Base-by-base conservation (phyloP, 2,797 vertebrate species). In the Novumbra hubbsi region DNA sequence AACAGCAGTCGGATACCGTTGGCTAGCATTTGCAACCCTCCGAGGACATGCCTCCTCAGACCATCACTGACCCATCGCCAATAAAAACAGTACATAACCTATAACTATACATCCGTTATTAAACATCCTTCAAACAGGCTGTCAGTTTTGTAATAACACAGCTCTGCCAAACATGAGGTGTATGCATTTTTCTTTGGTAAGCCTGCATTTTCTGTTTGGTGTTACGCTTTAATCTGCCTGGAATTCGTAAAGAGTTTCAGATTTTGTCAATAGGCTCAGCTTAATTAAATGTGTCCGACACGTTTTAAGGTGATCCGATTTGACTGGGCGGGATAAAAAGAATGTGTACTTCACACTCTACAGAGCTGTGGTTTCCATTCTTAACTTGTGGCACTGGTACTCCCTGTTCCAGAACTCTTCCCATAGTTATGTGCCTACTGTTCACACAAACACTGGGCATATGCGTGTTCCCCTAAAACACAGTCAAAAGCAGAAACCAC, bases 391-490 rank as follows among this genome's bases (percentile, higher is more conserved):
- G 19, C 52, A 55, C 6, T 19, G 15, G 52, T 21, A 0, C n/a
- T 19, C 7, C n/a, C 52, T 55, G 19, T 55, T n/a, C 52, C 52
- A 55, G 6, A 55, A n/a, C 52, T 16, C 64, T 48, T 78, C 75
- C 76, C 67, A 28, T 76, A 81, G 52, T 11, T 27, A 4, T 48
- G 30, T 50, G 67, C 24, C 17, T 70, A 60, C 68, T 82, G 77
- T 57, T 82, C 77, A 82, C 52, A 21, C 7, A 21, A 55, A 82
- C 15, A 62, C 80, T 5, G 49, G 34, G 64, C 77, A 82, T 2
- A 82, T 2, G 28, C 21, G 21, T 34, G 11, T 24, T 70, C 45
- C 65, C 15, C 77, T 78, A 65, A 50, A 73, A 60, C 21, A 67
- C 62, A 76, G 4, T 12, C 28, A 28, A 30, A 71, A 68, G 19